Evolutionary conservation across 1,140 invertebrate genomes (phyloP).

Genomic region (Triops cancriformis): DNA sequence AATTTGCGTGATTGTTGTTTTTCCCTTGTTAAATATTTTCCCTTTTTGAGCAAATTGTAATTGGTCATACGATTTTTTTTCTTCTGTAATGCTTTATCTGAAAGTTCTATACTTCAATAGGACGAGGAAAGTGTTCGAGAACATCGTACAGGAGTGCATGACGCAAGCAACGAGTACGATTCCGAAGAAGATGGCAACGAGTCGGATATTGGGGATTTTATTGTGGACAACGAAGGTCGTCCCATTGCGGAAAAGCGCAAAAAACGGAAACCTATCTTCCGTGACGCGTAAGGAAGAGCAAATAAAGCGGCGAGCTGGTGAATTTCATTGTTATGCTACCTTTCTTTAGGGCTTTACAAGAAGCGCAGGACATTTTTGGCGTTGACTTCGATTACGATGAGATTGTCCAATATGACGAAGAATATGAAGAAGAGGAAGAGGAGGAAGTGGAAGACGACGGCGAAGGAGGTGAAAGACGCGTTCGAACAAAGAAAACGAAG

Average conservation of each 20-base stretch:
- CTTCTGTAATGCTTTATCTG: neutral
- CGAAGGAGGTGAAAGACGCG: conserved; percentile 44
- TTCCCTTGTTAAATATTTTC: too few species aligned
- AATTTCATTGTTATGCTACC: neutral
- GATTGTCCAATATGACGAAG: conserved; percentile 80
- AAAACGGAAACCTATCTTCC: conserved; percentile 79
- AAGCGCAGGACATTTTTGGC: conserved; percentile 98
- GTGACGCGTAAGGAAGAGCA: conserved; percentile 63
- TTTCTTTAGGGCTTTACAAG: conserved; percentile 67
- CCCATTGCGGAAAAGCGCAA: conserved; percentile 80
- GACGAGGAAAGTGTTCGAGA: conserved; percentile 70
- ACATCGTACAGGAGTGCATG: conserved; percentile 51
- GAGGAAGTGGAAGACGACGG: conserved; percentile 59
- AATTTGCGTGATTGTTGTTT: too few species aligned
- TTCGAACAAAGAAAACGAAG: conserved; percentile 43
- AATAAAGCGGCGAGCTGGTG: neutral
- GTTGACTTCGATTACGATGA: conserved; percentile 98
- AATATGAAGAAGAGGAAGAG: conserved; percentile 74
- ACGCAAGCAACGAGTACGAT: conserved; percentile 54
- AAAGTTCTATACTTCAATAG: conserved; percentile 41
- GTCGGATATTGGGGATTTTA: conserved; percentile 91
- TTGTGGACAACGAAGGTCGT: conserved; percentile 90
- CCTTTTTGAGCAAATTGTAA: too few species aligned
- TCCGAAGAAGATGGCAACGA: conserved; percentile 65
- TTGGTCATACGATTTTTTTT: neutral